A percentile compares a stretch with the other conserved stretches of the same genome.
phyloP scores from a whole-genome alignment of 92 coral and sea anemone species.

The Pocillopora grandis region DNA sequence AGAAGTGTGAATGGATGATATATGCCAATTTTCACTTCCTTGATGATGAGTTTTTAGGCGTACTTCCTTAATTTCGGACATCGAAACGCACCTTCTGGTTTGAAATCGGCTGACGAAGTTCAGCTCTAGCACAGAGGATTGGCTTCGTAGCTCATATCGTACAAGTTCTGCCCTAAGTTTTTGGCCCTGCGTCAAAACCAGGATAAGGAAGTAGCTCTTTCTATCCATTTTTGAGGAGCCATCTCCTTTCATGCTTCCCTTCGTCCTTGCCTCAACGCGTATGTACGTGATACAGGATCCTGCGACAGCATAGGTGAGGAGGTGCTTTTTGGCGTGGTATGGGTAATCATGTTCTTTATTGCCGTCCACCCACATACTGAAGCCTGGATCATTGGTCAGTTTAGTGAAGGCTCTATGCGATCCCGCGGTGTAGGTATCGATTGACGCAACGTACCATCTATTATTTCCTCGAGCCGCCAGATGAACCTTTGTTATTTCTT shows the following conservation, averaged over 20 bases:
- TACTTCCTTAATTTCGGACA: constrained; percentile 2
- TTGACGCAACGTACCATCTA: constrained; percentile 32
- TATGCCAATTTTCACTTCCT: constrained; percentile 26
- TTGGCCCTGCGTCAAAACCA: neutral
- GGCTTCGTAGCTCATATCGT: constrained; percentile 4
- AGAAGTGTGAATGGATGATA: constrained; percentile 33
- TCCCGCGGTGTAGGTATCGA: constrained; percentile 21
- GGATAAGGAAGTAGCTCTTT: constrained; percentile 15
- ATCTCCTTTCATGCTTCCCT: neutral
- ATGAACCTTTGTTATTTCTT: constrained; percentile 21
- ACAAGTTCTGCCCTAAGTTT: constrained; percentile 24
- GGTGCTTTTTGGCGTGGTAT: constrained; percentile 27
- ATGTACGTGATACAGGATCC: constrained; percentile 28
- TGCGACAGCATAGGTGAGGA: constrained; percentile 29
- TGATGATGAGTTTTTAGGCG: neutral
- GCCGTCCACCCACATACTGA: constrained; percentile 19
- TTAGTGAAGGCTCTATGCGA: neutral
- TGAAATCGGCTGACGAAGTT: constrained; percentile 23
- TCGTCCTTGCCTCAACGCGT: constrained; percentile 25
- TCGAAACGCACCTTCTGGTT: constrained; percentile 14
- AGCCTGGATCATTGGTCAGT: constrained; percentile 27
- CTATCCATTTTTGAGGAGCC: neutral
- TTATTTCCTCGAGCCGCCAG: constrained; percentile 17
- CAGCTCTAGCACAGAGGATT: constrained; percentile 18
- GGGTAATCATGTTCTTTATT: constrained; percentile 17